Evolutionary conservation across 2,113 vertebrate genomes (phyloP).

Genomic region (Pseudolaguvia tuberculata): DNA sequence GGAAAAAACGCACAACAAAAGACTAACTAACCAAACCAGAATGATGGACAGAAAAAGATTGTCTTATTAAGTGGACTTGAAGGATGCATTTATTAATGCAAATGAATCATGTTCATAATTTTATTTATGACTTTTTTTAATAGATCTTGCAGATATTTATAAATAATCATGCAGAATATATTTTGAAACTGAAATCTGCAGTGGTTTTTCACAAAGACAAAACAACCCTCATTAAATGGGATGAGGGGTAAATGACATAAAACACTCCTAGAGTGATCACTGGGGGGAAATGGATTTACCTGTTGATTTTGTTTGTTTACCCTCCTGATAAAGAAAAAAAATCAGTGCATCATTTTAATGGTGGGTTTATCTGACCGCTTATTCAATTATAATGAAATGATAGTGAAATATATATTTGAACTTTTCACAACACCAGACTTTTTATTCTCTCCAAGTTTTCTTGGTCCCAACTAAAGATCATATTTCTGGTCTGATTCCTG

Average conservation of each 20-base stretch:
- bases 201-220: background rate
- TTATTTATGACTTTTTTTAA: slow-evolving; percentile 18
- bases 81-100: background rate
- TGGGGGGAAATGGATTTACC: too few relatives aligned
- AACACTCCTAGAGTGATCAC: background rate
- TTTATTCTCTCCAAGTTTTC: too few relatives aligned
- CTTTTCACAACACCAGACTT: too few relatives aligned
- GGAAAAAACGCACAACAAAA: background rate
- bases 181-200: background rate
- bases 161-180: background rate
- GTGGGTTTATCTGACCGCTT: too few relatives aligned
- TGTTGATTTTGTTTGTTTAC: too few relatives aligned
- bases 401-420: too few relatives aligned
- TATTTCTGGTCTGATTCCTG: too few relatives aligned
- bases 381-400: too few relatives aligned
- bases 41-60: background rate
- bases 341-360: too few relatives aligned
- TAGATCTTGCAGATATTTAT: background rate
- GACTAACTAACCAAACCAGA: background rate
- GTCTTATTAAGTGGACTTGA: slow-evolving; percentile 10
- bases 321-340: too few relatives aligned
- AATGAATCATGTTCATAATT: slow-evolving; percentile 3
- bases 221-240: background rate
- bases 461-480: too few relatives aligned
- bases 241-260: background rate